phyloP scores from a whole-genome alignment of 2,113 vertebrate species.

The Ibidorhyncha struthersii region DNA sequence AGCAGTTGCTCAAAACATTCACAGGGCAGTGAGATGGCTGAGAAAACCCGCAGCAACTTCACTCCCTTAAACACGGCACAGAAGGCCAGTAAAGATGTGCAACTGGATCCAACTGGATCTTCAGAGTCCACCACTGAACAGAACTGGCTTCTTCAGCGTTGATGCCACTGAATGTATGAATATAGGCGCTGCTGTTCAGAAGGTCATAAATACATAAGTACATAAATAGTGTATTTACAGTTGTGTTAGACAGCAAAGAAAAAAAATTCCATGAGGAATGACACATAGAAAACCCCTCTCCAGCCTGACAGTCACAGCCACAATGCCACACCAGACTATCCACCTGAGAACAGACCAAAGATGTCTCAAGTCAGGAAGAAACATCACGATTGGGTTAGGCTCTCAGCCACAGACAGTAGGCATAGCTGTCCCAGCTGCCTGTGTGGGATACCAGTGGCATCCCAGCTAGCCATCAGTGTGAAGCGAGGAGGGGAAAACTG shows the following conservation, averaged over 20 bases:
- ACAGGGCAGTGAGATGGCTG: not conserved
- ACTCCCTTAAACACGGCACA: not conserved
- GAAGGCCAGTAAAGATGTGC: not conserved
- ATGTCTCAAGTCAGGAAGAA: not conserved
- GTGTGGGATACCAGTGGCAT: not conserved
- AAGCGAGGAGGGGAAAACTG: not conserved
- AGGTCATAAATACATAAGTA: not conserved
- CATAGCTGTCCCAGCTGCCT: not conserved
- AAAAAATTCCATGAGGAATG: not conserved
- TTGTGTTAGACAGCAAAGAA: not conserved
- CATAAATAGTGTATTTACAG: not conserved
- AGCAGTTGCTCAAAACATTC: conserved; percentile 8
- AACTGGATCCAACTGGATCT: not conserved
- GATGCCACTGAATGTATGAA: not conserved
- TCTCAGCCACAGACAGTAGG: not conserved
- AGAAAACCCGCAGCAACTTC: not conserved
- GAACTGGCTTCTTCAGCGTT: not conserved
- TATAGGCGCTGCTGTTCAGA: not conserved
- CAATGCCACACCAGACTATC: not conserved
- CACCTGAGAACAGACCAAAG: not conserved
- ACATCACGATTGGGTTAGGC: accelerated
- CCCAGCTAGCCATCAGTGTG: not conserved
- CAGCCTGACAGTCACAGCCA: not conserved
- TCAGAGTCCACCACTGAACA: not conserved
- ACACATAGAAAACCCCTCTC: not conserved